Conservation (phyloP, 2,113 vertebrate species). For the Psittacara wagleri region DNA sequence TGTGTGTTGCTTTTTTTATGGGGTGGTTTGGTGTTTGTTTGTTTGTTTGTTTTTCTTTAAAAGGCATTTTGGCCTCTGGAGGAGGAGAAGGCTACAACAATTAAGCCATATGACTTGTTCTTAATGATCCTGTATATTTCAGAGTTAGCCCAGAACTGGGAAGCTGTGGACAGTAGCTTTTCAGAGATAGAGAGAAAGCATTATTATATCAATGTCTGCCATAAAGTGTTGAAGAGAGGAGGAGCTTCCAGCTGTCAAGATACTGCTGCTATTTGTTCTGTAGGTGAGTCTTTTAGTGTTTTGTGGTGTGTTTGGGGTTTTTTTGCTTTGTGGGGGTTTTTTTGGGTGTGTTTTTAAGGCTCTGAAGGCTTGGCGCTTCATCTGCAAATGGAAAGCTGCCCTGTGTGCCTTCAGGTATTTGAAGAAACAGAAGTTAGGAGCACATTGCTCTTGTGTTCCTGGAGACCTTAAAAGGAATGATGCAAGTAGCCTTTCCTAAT, state of each 20-base stretch:
- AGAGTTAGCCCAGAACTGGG: conserved; percentile 89
- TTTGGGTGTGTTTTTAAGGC: not conserved
- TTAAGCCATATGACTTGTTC: not conserved
- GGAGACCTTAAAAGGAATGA: not conserved
- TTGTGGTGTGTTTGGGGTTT: not conserved
- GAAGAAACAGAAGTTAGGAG: not conserved
- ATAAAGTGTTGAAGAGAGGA: conserved; percentile 79
- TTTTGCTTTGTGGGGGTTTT: not conserved
- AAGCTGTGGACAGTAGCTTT: conserved; percentile 80
- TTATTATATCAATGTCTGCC: conserved; percentile 91
- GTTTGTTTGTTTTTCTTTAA: not conserved
- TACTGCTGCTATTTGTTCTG: conserved; percentile 84
- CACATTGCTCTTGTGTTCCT: not conserved
- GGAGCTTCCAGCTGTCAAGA: conserved; percentile 76
- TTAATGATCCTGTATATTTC: not conserved
- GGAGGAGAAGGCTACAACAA: not conserved
- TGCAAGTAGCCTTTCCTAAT: not conserved
- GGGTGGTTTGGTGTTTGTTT: not conserved
- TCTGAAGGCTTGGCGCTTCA: not conserved
- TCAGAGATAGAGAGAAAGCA: conserved; percentile 61
- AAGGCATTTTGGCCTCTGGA: not conserved
- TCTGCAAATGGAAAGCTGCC: not conserved
- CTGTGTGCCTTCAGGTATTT: not conserved
- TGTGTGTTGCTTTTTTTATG: not conserved
- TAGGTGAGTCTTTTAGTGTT: conserved; percentile 80